Percentiles rank a stretch among this genome's conserved stretches.
phyloP scores from a whole-genome alignment of 2,888 invertebrate species.

The Strigamia maritima region DNA sequence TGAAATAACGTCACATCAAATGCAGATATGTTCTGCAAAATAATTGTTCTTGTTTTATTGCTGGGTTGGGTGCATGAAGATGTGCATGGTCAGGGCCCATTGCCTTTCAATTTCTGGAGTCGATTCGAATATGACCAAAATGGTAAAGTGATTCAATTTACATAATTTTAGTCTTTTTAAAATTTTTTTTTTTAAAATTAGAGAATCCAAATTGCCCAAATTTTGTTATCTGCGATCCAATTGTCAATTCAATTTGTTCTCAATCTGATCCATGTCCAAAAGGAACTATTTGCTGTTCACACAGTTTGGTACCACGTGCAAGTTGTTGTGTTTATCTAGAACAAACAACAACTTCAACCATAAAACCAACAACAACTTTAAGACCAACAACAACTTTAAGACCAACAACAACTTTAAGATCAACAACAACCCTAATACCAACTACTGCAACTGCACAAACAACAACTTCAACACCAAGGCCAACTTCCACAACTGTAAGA shows the following conservation, averaged over 20 bases:
- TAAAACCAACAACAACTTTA: background rate
- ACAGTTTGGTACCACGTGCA: background rate
- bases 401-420: background rate
- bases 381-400: background rate
- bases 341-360: background rate
- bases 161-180: too few species aligned
- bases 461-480: background rate
- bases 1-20: background rate
- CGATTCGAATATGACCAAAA: background rate
- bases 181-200: background rate
- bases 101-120: background rate
- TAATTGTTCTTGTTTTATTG: background rate
- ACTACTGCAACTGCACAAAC: background rate
- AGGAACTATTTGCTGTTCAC: background rate
- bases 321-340: background rate
- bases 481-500: background rate
- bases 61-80: background rate
- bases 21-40: background rate
- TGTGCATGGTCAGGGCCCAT: background rate
- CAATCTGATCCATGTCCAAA: background rate
- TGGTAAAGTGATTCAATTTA: background rate
- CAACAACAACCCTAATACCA: background rate
- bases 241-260: background rate
- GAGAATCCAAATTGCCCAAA: background rate
- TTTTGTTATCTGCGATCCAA: background rate